These are phyloP conservation scores for Eptatretus atami DNA, from an alignment of 2,797 vertebrate genomes.

Conservation along the genomic window DNA sequence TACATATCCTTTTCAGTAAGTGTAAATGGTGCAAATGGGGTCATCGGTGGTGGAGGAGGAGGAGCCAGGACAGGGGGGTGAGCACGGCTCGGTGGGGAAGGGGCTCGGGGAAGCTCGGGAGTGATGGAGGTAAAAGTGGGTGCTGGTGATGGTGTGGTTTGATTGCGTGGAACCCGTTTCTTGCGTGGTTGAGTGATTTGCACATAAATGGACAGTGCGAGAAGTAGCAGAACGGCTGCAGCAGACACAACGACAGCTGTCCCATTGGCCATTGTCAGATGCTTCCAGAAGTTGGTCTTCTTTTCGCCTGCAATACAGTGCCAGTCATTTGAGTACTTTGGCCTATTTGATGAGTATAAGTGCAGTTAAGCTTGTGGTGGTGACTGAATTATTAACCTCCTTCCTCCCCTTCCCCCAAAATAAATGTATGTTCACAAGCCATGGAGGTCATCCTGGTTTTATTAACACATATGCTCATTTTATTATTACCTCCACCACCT, in stretches of 20 bases:
- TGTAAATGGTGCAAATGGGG: conserved; percentile 27
- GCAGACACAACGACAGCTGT: conserved; percentile 76
- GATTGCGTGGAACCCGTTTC: conserved; percentile 16
- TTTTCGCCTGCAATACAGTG: conserved; percentile 29
- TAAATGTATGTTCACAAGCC: no score
- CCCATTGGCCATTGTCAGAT: conserved; percentile 74
- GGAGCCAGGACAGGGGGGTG: conserved; percentile 17
- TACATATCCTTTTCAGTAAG: conserved; percentile 81
- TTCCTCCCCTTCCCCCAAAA: no score
- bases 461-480: no score
- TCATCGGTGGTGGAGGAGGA: no score
- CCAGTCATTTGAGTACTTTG: no score
- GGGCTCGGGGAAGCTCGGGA: conserved; percentile 21
- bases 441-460: no score
- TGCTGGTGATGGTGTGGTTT: no score
- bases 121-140: background rate
- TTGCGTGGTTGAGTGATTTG: conserved; percentile 95
- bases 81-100: conserved; percentile 77
- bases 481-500: no score
- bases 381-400: no score
- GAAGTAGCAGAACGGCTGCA: conserved; percentile 65
- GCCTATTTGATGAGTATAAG: no score
- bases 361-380: no score
- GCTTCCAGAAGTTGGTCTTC: conserved; percentile 48
- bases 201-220: conserved; percentile 74